Percentiles rank a stretch among this genome's conserved stretches.
These are phyloP conservation scores for Perodicticus potto DNA, from an alignment of 2,797 vertebrate species.

Conservation along the genomic window DNA sequence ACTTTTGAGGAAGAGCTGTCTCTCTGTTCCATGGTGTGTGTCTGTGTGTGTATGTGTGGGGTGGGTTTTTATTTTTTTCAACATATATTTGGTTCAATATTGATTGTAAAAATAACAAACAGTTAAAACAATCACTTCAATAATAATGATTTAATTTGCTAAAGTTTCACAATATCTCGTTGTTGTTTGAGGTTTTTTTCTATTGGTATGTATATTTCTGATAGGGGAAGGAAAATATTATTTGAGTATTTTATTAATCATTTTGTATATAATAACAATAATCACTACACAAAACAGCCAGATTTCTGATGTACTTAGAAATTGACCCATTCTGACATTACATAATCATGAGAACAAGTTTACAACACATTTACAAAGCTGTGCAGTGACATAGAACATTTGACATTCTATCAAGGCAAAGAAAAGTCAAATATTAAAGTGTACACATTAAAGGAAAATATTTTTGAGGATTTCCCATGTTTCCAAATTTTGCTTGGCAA, in stretches of 20 bases:
- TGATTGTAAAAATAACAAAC: background rate
- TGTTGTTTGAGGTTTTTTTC: background rate
- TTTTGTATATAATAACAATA: conserved; percentile 24
- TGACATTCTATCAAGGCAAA: conserved; percentile 29
- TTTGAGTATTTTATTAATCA: conserved; percentile 4
- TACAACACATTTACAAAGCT: background rate
- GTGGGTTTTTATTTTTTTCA: background rate
- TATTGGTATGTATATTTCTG: background rate
- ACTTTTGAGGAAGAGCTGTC: background rate
- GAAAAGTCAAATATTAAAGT: conserved; percentile 18
- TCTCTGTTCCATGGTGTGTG: background rate
- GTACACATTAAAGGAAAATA: background rate
- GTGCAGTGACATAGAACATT: background rate
- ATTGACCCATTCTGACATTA: conserved; percentile 32
- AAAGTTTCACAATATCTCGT: background rate
- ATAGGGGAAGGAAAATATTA: background rate
- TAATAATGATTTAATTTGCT: background rate
- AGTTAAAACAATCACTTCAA: background rate
- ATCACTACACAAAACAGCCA: conserved; percentile 26
- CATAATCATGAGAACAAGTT: background rate
- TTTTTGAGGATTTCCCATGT: background rate
- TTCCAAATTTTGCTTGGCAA: background rate
- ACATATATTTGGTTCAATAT: background rate
- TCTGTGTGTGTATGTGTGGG: background rate
- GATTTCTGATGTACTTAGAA: conserved; percentile 18